Evolutionary conservation across 2,888 invertebrate genomes (phyloP).

Genomic region (Leptura quadrifasciata): DNA sequence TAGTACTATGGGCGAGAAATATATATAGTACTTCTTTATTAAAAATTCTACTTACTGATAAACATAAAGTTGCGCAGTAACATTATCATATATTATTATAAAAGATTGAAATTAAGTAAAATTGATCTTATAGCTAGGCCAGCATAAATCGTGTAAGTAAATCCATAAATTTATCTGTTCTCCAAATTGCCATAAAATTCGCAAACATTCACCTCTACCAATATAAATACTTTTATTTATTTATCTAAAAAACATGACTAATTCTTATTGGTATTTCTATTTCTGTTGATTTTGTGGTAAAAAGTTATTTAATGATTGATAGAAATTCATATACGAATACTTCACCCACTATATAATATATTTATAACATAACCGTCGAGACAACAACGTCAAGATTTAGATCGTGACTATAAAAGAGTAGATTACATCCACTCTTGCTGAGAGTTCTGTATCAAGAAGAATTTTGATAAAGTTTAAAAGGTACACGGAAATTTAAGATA

Average conservation of each 20-base stretch:
- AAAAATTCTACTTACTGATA: slow-evolving; percentile 5
- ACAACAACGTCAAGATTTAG: not conserved
- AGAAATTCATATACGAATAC: no score
- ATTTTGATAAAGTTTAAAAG: not conserved
- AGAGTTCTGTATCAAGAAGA: not conserved
- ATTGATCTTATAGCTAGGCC: not conserved
- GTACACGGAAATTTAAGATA: not conserved
- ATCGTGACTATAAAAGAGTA: not conserved
- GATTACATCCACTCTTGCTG: not conserved
- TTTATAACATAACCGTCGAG: not conserved
- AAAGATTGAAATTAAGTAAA: slow-evolving; percentile 13
- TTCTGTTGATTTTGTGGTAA: not conserved
- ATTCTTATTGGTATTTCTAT: not conserved
- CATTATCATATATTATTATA: not conserved
- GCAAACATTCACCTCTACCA: not conserved
- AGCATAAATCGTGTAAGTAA: slow-evolving; percentile 15
- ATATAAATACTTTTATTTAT: not conserved
- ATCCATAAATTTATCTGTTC: slow-evolving; percentile 1
- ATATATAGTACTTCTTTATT: not conserved
- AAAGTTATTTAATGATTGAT: not conserved
- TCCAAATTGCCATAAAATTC: not conserved
- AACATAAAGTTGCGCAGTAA: slow-evolving; percentile 6
- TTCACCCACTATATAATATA: not conserved
- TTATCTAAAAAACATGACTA: not conserved
- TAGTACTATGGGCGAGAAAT: not conserved